Conservation (phyloP, 2,888 invertebrate genomes). For the Leptopilina syphax region DNA sequence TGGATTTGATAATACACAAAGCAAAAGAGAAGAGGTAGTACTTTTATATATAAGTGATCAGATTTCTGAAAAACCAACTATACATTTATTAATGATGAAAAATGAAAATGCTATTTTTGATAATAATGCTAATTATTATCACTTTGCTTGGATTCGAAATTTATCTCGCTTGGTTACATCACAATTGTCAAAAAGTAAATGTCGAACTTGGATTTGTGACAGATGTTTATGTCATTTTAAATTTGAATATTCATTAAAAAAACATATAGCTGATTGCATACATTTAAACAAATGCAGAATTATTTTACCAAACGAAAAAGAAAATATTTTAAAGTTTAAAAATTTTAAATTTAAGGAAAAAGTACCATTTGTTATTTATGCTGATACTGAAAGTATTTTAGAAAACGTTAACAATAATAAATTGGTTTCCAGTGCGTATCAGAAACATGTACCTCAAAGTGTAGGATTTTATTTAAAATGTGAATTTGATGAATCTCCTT, state of each 20-base stretch:
- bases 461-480: constrained; percentile 35
- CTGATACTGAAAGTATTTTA: constrained; percentile 50
- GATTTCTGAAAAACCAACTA: neutral
- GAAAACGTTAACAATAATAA: constrained; percentile 23
- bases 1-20: too few relatives aligned
- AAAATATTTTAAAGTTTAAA: constrained; percentile 48
- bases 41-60: neutral
- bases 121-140: neutral
- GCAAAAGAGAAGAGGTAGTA: neutral
- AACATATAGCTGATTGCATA: constrained; percentile 43
- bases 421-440: neutral
- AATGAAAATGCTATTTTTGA: too few relatives aligned
- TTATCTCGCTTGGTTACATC: constrained; percentile 47
- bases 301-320: constrained; percentile 44
- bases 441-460: neutral
- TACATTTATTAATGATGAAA: neutral
- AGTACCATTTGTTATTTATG: constrained; percentile 42
- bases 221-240: constrained; percentile 48
- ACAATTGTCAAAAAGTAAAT: constrained; percentile 37
- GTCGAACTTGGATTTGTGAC: constrained; percentile 42
- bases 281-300: constrained; percentile 43
- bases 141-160: constrained; percentile 49
- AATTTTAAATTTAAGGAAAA: constrained; percentile 41
- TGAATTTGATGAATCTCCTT: neutral
- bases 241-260: constrained; percentile 37